Evolutionary conservation across 1,140 invertebrate species (phyloP).

Genomic region (Sinonovacula constricta): DNA sequence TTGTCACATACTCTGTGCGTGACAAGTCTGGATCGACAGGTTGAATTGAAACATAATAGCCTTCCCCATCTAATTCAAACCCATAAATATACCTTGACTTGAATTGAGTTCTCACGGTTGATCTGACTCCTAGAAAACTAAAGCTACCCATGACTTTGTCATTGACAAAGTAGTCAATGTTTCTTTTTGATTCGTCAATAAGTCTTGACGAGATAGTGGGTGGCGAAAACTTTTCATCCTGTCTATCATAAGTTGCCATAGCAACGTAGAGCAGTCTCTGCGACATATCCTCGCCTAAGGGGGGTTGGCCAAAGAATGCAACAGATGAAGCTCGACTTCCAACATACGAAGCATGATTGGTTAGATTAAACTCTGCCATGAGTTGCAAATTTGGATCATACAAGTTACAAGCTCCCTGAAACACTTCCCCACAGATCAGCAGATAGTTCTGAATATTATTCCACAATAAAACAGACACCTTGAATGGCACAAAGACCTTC

Average conservation of each 20-base stretch:
- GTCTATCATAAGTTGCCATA: constrained; percentile 56
- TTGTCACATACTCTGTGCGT: constrained; percentile 19
- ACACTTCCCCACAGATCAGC: constrained; percentile 54
- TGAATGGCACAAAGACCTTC: constrained; percentile 12
- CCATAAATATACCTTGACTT: constrained; percentile 55
- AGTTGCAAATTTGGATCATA: constrained; percentile 29
- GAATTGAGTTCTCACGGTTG: constrained; percentile 26
- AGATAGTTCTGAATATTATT: constrained; percentile 48
- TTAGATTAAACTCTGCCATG: constrained; percentile 5
- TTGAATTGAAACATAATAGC: constrained; percentile 58
- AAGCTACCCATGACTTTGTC: constrained; percentile 5
- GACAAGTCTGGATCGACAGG: constrained; percentile 23
- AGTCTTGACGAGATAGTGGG: constrained; percentile 53
- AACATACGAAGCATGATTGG: constrained; percentile 39
- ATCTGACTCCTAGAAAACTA: constrained; percentile 47
- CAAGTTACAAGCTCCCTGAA: constrained; percentile 50
- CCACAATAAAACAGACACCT: constrained; percentile 51
- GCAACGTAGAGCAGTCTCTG: constrained; percentile 52
- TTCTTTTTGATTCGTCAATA: background rate
- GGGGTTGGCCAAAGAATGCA: constrained; percentile 38
- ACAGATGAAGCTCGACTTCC: constrained; percentile 54
- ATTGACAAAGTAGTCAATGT: constrained; percentile 36
- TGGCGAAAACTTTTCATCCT: constrained; percentile 47
- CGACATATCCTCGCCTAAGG: background rate
- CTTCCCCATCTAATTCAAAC: constrained; percentile 48